These are phyloP conservation scores for Amphiprion clarkii DNA, from an alignment of 2,797 vertebrate genomes.

Conservation along the genomic window DNA sequence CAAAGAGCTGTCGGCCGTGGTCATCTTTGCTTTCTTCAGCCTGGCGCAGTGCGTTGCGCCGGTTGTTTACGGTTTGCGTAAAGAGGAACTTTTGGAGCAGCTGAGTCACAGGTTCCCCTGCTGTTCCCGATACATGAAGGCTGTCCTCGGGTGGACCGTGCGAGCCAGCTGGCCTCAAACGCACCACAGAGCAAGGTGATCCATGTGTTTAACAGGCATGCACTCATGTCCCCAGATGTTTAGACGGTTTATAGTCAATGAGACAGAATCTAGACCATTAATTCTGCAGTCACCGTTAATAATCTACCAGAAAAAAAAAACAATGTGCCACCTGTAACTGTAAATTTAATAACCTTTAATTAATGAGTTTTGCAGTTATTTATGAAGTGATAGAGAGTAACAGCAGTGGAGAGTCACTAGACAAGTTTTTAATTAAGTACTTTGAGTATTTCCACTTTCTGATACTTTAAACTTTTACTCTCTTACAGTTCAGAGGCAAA, in stretches of 20 bases:
- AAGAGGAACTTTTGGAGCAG: slow-evolving; percentile 85
- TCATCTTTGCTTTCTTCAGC: slow-evolving; percentile 84
- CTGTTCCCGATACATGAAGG: slow-evolving; percentile 75
- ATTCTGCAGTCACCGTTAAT: too few species aligned
- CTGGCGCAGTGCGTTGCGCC: slow-evolving; percentile 86
- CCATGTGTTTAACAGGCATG: background rate
- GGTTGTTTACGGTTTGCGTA: slow-evolving; percentile 85
- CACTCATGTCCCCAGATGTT: background rate
- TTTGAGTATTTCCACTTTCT: too few species aligned
- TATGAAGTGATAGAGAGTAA: too few species aligned
- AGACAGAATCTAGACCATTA: too few species aligned
- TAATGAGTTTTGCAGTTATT: too few species aligned
- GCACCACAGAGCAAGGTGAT: slow-evolving; percentile 60
- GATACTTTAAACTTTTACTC: too few species aligned
- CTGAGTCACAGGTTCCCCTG: slow-evolving; percentile 76
- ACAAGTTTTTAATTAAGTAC: too few species aligned
- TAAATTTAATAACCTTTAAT: too few species aligned
- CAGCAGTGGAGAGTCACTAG: too few species aligned
- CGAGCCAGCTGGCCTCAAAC: slow-evolving; percentile 40
- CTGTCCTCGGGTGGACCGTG: slow-evolving; percentile 79
- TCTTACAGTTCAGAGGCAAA: too few species aligned
- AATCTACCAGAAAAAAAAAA: too few species aligned
- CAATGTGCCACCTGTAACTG: too few species aligned
- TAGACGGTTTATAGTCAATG: background rate
- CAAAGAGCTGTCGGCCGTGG: slow-evolving; percentile 79